Base-by-base conservation (phyloP, 2,797 vertebrate genomes). In the Sciaenops ocellatus region DNA sequence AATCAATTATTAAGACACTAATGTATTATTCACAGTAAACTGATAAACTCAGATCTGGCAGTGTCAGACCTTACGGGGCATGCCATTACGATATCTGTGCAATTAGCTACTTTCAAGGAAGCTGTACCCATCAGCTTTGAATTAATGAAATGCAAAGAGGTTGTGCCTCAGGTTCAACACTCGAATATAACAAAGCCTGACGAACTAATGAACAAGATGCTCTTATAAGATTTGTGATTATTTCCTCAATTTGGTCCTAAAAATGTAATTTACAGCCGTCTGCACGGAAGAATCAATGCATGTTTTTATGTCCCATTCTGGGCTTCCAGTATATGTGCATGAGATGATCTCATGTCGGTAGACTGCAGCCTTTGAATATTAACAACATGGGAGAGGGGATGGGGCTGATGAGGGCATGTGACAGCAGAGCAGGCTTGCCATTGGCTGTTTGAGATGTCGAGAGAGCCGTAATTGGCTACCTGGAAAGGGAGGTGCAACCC, bases 331-430 rank as follows among this genome's bases (percentile, higher is more conserved):
- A 26, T 67, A 51, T 41, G 48, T 30, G 60, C 38, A 26, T 50
- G 56, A 11, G 3, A 26, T 3, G 91, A 91, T 86, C 85, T 85
- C 82, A 85, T 83, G 84, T 85, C 78, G 24, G 59, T 34, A 42
- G 64, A 87, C 90, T 91, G 92, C 93, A 93, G 91, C 87, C 77
- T 84, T 80, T 93, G 85, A 93, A 93, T 94, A 94, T 92, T 91
- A 93, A 94, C 84, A 86, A 87, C 73, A 79, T 13, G 59, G 38
- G 52, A 50, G 42, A 52, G 56, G 41, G 78, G 79, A 26, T 42
- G 70, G 78, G 78, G 51, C 15, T 24, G 61, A 70, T 18, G 3
- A 0, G 6, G 34, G n/a, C 83, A 87, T 47, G 79, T 89, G 89
- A 86, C 83, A 16, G 42, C 62, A 48, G 46, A 30, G 38, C 50